Conservation (phyloP, 2,113 vertebrate species). For the Apeltes quadracus region DNA sequence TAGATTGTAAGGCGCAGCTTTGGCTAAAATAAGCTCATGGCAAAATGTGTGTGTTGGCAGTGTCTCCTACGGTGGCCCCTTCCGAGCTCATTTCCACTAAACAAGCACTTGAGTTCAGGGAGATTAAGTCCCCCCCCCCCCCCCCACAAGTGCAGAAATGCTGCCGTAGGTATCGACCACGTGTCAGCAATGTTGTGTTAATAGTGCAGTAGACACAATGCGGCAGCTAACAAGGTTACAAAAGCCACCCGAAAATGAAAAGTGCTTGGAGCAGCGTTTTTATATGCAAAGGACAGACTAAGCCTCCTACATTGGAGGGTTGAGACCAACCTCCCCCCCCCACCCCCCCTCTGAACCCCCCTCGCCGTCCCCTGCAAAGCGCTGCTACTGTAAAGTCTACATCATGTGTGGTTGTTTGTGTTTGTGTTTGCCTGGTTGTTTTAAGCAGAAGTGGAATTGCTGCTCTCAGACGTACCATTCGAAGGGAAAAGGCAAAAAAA, state of each 20-base stretch:
- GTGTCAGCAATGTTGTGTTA: conserved; percentile 23
- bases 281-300: conserved; percentile 35
- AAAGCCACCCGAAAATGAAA: conserved; percentile 42
- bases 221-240: conserved; percentile 55
- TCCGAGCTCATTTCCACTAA: conserved; percentile 13
- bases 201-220: conserved; percentile 50
- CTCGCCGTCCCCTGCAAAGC: conserved; percentile 4
- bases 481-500: conserved; percentile 6
- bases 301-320: conserved; percentile 21
- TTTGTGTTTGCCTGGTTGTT: conserved; percentile 6
- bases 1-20: conserved; percentile 74
- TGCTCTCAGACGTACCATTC: conserved; percentile 41
- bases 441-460: conserved; percentile 35
- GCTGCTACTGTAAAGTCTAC: conserved; percentile 33
- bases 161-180: conserved; percentile 24
- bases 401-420: conserved; percentile 5
- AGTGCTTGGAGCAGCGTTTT: conserved; percentile 32
- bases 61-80: conserved; percentile 27
- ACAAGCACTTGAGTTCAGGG: conserved; percentile 38
- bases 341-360: too few species aligned
- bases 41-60: conserved; percentile 55
- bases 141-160: conserved; percentile 21
- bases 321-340: conserved; percentile 28
- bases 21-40: conserved; percentile 64
- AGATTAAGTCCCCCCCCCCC: conserved; percentile 5